Percentiles rank a stretch among this genome's conserved stretches.
These are phyloP conservation scores for Cryptotis parvus DNA, from an alignment of 2,113 vertebrate species.

Conservation along the genomic window DNA sequence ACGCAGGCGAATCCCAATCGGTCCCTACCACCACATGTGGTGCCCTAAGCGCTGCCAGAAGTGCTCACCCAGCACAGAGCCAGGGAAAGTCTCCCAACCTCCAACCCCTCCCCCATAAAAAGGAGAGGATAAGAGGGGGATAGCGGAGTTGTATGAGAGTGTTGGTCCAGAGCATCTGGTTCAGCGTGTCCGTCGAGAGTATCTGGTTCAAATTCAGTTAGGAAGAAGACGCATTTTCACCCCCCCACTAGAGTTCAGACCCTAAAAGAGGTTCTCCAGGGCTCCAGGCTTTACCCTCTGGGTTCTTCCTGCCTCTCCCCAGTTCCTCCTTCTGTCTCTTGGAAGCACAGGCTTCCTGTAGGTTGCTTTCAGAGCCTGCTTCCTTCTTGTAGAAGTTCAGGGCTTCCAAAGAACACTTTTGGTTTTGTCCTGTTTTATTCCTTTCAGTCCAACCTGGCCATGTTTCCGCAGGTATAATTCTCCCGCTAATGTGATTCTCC, in stretches of 20 bases:
- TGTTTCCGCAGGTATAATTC: conserved; percentile 36
- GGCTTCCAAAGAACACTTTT: conserved; percentile 20
- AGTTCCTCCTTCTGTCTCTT: neutral
- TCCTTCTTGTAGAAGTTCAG: conserved; percentile 10
- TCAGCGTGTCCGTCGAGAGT: no score
- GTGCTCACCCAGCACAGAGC: no score
- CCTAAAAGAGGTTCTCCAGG: neutral
- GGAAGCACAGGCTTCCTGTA: neutral
- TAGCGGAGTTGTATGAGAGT: no score
- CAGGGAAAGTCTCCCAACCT: no score
- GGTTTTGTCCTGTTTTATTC: conserved; percentile 9
- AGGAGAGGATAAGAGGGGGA: neutral
- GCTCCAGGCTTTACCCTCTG: neutral
- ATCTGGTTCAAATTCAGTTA: conserved; percentile 7
- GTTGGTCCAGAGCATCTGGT: no score
- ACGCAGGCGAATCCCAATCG: no score
- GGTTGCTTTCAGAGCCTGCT: neutral
- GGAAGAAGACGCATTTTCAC: neutral
- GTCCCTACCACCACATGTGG: no score
- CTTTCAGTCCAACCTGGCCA: neutral
- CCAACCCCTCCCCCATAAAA: no score
- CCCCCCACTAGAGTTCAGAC: neutral
- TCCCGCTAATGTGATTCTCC: conserved; percentile 11
- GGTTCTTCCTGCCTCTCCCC: neutral
- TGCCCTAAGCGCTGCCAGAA: no score